Percentiles rank a stretch among this genome's conserved stretches.
These are phyloP conservation scores for Xiphorhynchus elegans DNA, from an alignment of 2,113 vertebrate species.

Conservation along the genomic window DNA sequence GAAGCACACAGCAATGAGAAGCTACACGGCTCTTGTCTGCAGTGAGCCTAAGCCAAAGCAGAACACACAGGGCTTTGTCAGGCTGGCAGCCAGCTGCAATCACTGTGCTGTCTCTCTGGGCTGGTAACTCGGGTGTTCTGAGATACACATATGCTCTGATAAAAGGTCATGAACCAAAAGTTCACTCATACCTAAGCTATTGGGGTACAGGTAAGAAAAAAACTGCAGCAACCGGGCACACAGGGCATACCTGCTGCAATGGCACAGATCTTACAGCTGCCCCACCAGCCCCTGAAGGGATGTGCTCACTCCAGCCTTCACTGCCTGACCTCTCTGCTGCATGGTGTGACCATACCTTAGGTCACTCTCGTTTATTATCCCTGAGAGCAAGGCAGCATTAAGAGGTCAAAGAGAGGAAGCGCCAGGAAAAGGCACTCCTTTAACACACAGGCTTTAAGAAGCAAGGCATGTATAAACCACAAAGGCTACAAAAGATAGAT, in stretches of 20 bases:
- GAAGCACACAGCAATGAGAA: neutral
- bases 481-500: neutral
- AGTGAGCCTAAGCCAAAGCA: neutral
- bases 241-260: neutral
- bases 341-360: too few relatives aligned
- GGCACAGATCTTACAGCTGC: neutral
- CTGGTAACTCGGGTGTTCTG: neutral
- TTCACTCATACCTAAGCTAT: neutral
- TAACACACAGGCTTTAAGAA: neutral
- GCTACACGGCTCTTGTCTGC: neutral
- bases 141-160: neutral
- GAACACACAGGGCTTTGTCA: neutral
- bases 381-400: neutral
- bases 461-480: neutral
- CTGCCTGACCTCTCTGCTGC: neutral
- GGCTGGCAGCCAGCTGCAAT: neutral
- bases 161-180: neutral
- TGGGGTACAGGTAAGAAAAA: neutral
- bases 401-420: neutral
- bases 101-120: neutral
- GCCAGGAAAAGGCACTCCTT: neutral
- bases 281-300: neutral
- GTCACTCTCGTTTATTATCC: neutral
- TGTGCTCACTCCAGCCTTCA: neutral
- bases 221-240: accelerated